Evolutionary conservation across 2,797 vertebrate species (phyloP), one percentile per base, ranked within the genome.

Genomic region (Thamnophis elegans): DNA sequence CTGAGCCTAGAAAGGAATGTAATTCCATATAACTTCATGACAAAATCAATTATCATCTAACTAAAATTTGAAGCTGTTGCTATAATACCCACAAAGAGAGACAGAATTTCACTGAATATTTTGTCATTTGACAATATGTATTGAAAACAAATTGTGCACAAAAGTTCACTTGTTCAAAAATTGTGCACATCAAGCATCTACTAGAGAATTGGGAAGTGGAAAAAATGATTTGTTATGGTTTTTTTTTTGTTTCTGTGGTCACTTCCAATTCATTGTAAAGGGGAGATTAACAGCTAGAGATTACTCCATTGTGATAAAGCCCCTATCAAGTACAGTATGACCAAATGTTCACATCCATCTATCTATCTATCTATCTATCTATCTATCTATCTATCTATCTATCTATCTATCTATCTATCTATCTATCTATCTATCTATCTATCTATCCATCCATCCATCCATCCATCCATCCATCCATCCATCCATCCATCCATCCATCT

Each of bases 41-140:
- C 97, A 98, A 95, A 94, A 95, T 92, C 93, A 96, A 97, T 97
- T 97, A 97, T 97, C 96, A 97, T 59, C 28, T 59, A 85, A 91
- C 87, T 90, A 20, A 89, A 92, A 94, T 94, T 94, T 95, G 89
- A 96, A 92, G 87, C 62, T 91, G 90, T 95, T 92, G 87, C 62
- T 94, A 10, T 0, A 88, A 93, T 93, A 59, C 55, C 82, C 54
- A n/a, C 22, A 2, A 0, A 91, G 86, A 91, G 78, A 91, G 91
- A 95, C 16, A 60, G 20, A 95, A 91, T 93, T 91, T 54, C 91
- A 25, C 59, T 86, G 93, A 94, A 94, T 95, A 96, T 92, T 94
- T 95, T 91, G 93, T 95, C 92, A 78, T 95, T 94, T 94, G 14
- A 20, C 56, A 91, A 62, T 91, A 26, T 36, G 32, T 42, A 90